Percentiles rank a stretch among this genome's conserved stretches.
Conservation (phyloP, 1,140 invertebrate genomes). For the Cydia splendana region DNA sequence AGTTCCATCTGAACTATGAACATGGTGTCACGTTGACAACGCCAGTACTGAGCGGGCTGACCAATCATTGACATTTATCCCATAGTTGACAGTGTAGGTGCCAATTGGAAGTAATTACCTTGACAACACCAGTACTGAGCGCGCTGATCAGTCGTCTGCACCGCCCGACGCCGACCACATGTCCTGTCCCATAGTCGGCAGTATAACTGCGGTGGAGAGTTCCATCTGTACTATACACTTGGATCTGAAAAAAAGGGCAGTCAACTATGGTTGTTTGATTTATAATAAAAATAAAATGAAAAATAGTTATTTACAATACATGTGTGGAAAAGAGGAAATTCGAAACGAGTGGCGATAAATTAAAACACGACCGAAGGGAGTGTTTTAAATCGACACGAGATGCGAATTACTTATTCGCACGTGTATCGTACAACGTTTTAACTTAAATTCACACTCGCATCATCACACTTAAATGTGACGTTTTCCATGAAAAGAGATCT, state of each 20-base stretch:
- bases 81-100: slow-evolving; percentile 56
- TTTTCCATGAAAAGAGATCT: too few relatives aligned
- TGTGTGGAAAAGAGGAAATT: too few relatives aligned
- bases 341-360: too few relatives aligned
- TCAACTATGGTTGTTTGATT: neutral
- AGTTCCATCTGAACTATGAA: too few relatives aligned
- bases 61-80: slow-evolving; percentile 37
- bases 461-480: too few relatives aligned
- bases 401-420: too few relatives aligned
- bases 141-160: slow-evolving; percentile 50
- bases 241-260: slow-evolving; percentile 47
- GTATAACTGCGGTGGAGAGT: slow-evolving; percentile 55
- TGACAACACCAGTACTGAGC: slow-evolving; percentile 57
- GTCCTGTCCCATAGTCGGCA: slow-evolving; percentile 43
- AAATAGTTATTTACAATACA: too few relatives aligned
- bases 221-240: slow-evolving; percentile 56
- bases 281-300: too few relatives aligned
- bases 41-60: slow-evolving; percentile 55
- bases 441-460: too few relatives aligned
- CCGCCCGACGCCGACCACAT: slow-evolving; percentile 57
- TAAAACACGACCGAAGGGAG: too few relatives aligned
- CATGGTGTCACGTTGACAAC: slow-evolving; percentile 47
- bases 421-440: too few relatives aligned
- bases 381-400: too few relatives aligned
- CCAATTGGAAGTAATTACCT: slow-evolving; percentile 36